A percentile compares a stretch with the other conserved stretches of the same genome.
These are phyloP conservation scores for Drosophila algonquin DNA, from an alignment of 2,888 invertebrate genomes.

Conservation along the genomic window DNA sequence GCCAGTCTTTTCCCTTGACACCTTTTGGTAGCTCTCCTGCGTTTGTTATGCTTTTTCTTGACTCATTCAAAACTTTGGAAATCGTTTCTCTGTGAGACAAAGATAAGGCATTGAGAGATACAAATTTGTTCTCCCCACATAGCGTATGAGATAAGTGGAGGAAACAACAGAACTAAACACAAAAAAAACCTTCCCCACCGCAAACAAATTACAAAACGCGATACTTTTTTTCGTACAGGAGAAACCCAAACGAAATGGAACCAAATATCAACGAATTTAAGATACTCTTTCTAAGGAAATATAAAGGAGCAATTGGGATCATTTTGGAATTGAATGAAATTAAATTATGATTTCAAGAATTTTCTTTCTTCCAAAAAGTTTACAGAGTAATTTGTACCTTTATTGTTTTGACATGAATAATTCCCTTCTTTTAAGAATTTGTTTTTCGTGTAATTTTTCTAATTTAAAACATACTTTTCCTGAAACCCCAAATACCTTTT, in stretches of 20 bases:
- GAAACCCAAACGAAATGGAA: conserved; percentile 21
- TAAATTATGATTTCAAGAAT: not conserved
- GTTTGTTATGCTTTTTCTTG: not conserved
- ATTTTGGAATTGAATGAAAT: too few species aligned
- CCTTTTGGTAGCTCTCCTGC: not conserved
- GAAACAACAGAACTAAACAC: conserved; percentile 22
- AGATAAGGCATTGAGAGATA: conserved; percentile 66
- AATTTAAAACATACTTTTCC: not conserved
- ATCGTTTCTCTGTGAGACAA: conserved; percentile 48
- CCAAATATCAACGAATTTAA: not conserved
- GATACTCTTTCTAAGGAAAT: not conserved
- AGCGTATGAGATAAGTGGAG: conserved; percentile 34
- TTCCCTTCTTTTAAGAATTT: too few species aligned
- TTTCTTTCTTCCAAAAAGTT: not conserved
- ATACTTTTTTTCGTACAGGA: not conserved
- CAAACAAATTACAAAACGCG: conserved; percentile 17
- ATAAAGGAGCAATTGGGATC: too few species aligned
- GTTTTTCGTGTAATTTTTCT: too few species aligned
- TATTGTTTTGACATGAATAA: not conserved
- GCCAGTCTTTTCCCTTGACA: not conserved
- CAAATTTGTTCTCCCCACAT: conserved; percentile 43
- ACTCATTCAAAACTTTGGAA: conserved; percentile 18
- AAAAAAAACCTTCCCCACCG: conserved; percentile 16
- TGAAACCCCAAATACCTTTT: not conserved
- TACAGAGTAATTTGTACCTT: not conserved